Base-by-base conservation (phyloP, 1,140 invertebrate species). In the Danaus plexippus region DNA sequence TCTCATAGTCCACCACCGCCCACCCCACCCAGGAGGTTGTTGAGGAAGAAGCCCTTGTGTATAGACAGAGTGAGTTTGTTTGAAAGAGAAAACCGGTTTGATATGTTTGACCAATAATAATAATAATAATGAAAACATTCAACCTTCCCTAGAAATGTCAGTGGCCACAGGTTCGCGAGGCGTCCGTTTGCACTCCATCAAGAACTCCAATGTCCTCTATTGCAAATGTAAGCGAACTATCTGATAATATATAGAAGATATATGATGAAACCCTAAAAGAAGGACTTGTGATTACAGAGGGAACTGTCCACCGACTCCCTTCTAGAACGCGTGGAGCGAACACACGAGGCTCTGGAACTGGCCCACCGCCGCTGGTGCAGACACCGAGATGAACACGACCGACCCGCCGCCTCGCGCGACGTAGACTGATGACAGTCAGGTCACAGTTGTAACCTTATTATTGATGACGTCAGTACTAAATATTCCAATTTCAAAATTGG, bases 1-100 rank as follows among this genome's bases (percentile, higher is more conserved):
- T 55, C 67, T n/a, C 65, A 64, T 43, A 64, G 70, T 50, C 63
- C 67, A 9, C 47, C 66, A 3, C 63, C 77, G 18, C 73, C 71
- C 4, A 63, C 61, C 9, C 68, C 75, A 1, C 69, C 73, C 10
- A 66, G 58, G 9, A 59, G 70, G 8, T 52, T 65, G 44, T 56
- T 64, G 9, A 63, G 65, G 43, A 74, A 67, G 57, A 74, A 70
- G 15, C 43, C 42, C 11, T 46, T 44, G 5, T 63, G 54, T 55
- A 43, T 11, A 41, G 58, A 70, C 10, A 56, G 47, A 42, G 67
- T 74, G 49, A 65, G 52, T 64, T 13, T 43, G 22, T 32, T 32
- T 32, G 22, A 32, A 32, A 0, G 22, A 32, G 7, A 32, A 32
- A 32, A 32, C 1, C 22, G 5, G 5, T 32, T 32, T 32, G 22